Percentiles rank a stretch among this genome's conserved stretches.
Conservation (phyloP, 1,140 invertebrate genomes). For the Aphelinus certus region DNA sequence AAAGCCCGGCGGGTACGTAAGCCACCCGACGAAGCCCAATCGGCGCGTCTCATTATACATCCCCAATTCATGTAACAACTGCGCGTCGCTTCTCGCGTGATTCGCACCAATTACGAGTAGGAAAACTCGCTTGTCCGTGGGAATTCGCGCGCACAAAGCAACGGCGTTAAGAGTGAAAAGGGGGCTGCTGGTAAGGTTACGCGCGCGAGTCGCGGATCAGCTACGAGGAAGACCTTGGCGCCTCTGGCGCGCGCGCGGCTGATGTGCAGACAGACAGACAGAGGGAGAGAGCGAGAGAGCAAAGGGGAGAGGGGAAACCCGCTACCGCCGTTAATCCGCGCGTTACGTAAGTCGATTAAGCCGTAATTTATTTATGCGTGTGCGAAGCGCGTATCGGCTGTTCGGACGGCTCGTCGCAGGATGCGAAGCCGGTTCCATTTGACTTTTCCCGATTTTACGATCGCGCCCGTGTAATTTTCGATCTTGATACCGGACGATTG, state of each 20-base stretch:
- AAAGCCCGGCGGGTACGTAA: too few species aligned
- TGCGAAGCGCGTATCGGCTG: not conserved
- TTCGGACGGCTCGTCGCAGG: not conserved
- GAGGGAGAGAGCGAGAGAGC: not conserved
- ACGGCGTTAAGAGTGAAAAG: not conserved
- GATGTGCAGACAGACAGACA: too few species aligned
- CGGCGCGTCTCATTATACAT: too few species aligned
- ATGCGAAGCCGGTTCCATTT: not conserved
- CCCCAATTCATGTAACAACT: too few species aligned
- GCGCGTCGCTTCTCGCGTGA: too few species aligned
- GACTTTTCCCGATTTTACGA: not conserved
- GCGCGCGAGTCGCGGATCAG: slow-evolving; percentile 1
- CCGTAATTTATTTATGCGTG: slow-evolving; percentile 15
- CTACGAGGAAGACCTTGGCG: not conserved
- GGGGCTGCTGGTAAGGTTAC: not conserved
- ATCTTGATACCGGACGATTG: too few species aligned
- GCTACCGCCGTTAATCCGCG: slow-evolving; percentile 1
- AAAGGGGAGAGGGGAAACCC: not conserved
- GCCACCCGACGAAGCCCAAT: too few species aligned
- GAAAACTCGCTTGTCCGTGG: too few species aligned
- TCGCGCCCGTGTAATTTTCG: too few species aligned
- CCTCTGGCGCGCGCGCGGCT: not conserved
- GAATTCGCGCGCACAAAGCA: too few species aligned
- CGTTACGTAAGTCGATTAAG: slow-evolving; percentile 33
- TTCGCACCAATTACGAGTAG: too few species aligned